These are phyloP conservation scores for Bombylius major DNA, from an alignment of 2,888 invertebrate species.

Conservation along the genomic window DNA sequence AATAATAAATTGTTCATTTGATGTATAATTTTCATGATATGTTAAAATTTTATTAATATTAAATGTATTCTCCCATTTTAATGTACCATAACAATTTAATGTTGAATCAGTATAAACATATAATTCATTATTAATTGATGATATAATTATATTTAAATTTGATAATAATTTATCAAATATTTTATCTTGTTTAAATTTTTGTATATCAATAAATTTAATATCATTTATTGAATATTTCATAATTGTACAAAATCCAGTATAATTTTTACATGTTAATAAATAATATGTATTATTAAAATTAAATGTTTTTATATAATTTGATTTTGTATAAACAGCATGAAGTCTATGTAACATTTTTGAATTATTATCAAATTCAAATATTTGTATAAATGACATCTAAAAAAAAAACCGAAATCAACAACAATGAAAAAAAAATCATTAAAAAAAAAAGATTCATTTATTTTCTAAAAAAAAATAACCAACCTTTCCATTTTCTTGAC, in stretches of 20 bases:
- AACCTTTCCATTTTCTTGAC: background rate
- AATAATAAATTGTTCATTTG: too few species aligned
- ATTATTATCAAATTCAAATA: background rate
- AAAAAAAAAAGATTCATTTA: too few species aligned
- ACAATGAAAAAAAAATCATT: too few species aligned
- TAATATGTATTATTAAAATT: background rate
- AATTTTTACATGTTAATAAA: background rate
- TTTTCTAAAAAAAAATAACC: too few species aligned
- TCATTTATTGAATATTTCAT: background rate
- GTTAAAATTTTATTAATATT: background rate
- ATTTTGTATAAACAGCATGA: background rate
- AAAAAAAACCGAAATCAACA: background rate
- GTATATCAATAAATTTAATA: background rate
- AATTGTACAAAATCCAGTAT: too few species aligned
- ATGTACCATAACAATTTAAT: conserved; percentile 28
- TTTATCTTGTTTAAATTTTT: background rate
- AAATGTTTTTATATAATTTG: background rate
- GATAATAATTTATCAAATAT: background rate
- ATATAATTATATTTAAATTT: background rate
- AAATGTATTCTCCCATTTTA: conserved; percentile 15
- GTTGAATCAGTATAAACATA: conserved; percentile 23
- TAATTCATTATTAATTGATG: conserved; percentile 16
- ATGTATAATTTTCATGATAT: background rate
- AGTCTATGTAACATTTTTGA: background rate
- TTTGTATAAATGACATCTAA: background rate